Percentiles rank a stretch among this genome's conserved stretches.
phyloP scores from a whole-genome alignment of 2,888 invertebrate genomes.

The Dinocampus coccinellae region DNA sequence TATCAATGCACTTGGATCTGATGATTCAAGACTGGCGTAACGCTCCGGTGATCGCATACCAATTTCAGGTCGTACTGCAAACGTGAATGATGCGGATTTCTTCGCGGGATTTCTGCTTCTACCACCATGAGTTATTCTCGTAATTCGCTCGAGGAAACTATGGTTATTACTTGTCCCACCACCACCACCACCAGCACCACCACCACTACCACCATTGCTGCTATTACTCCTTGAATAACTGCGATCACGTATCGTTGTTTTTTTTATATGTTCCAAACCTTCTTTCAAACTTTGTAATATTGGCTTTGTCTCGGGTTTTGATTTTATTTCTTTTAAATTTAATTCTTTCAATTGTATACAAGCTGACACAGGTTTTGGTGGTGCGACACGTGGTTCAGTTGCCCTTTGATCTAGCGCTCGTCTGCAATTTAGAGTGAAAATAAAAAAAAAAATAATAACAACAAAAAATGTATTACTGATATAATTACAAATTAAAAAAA shows the following conservation, averaged over 20 bases:
- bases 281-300: constrained; percentile 64
- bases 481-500: too few species aligned
- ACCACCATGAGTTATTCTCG: constrained; percentile 64
- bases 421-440: constrained; percentile 50
- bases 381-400: constrained; percentile 64
- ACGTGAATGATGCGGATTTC: constrained; percentile 66
- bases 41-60: constrained; percentile 65
- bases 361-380: constrained; percentile 56
- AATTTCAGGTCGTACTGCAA: constrained; percentile 64
- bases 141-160: constrained; percentile 61
- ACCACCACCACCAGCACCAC: background rate
- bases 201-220: constrained; percentile 41
- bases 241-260: constrained; percentile 63
- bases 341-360: constrained; percentile 59
- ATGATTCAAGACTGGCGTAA: constrained; percentile 62
- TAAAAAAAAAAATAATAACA: background rate
- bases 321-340: constrained; percentile 61
- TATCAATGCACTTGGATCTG: constrained; percentile 58
- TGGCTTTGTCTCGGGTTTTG: constrained; percentile 63
- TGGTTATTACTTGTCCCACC: constrained; percentile 44
- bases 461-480: too few species aligned
- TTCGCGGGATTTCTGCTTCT: constrained; percentile 64
- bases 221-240: constrained; percentile 53
- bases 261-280: constrained; percentile 63
- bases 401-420: constrained; percentile 65